Conservation (phyloP, 2,888 invertebrate genomes). For the Athalia circularis region DNA sequence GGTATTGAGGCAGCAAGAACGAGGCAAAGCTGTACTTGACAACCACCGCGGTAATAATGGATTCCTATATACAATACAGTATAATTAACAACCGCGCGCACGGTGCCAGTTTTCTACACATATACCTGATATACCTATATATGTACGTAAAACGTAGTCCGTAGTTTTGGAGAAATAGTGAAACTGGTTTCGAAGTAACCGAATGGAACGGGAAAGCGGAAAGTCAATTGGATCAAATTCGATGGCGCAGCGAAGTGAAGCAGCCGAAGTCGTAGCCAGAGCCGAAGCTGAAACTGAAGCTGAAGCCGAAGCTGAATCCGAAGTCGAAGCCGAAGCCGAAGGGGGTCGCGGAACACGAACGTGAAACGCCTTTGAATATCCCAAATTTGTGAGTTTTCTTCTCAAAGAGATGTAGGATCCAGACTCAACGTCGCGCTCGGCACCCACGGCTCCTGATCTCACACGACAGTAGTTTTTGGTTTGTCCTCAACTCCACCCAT, state of each 20-base stretch:
- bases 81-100: constrained; percentile 51
- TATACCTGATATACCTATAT: too few relatives aligned
- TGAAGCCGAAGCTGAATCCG: too few relatives aligned
- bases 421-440: neutral
- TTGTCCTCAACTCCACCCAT: neutral
- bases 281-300: too few relatives aligned
- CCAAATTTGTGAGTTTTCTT: constrained; percentile 33
- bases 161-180: constrained; percentile 15
- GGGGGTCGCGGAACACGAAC: constrained; percentile 30
- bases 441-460: constrained; percentile 7
- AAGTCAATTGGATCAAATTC: constrained; percentile 42
- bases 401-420: constrained; percentile 28
- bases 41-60: constrained; percentile 51
- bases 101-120: neutral
- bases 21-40: constrained; percentile 46
- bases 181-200: constrained; percentile 41
- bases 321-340: neutral
- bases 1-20: constrained; percentile 24
- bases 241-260: constrained; percentile 30
- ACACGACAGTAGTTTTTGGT: constrained; percentile 26
- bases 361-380: constrained; percentile 43
- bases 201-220: constrained; percentile 27
- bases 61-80: constrained; percentile 52
- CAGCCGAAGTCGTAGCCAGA: neutral
- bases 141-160: too few relatives aligned